Evolutionary conservation across 2,888 invertebrate genomes (phyloP), one percentile per base, ranked within the genome.

Genomic region (Hydriomena furcata): DNA sequence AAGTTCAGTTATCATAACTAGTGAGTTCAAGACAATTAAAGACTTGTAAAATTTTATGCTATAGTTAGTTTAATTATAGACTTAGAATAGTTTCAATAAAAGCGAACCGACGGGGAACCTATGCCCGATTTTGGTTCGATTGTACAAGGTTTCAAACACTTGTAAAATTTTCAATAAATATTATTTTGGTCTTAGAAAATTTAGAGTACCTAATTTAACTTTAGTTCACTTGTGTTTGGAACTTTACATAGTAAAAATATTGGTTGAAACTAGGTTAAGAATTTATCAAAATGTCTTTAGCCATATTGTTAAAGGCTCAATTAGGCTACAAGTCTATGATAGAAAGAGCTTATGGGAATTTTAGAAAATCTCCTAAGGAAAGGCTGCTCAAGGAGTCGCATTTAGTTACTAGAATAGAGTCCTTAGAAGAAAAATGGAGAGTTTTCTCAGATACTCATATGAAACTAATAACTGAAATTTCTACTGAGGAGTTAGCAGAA

Each of bases 301-400:
- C 4, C 4, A n/a, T n/a, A n/a, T n/a, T n/a, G n/a, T n/a, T n/a
- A n/a, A 17, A 17, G 4, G 4, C 17, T 3, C 2, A 2, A 17
- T 4, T 17, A 3, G 17, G 2, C 13, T 38, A 38, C 25, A n/a
- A 25, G 1, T n/a, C 7, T 25, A n/a, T 27, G n/a, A 17, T 17
- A n/a, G n/a, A n/a, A 40, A 28, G 41, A 13, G 47, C 47, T 5
- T 24, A 7, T 12, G 10, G 5, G 3, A 40, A 47, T 23, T 47
- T 28, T 34, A 47, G 40, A 5, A 47, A 47, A 40, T 37, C 42
- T 0, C 42, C 42, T 0, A 49, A 32, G 23, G 37, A 49, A 2
- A 3, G 37, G 12, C 7, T 49, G 7, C 21, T 20, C 2, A 7
- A 27, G 32, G n/a, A n/a, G n/a, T 31, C 35, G 1, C 25, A 42